phyloP scores from a whole-genome alignment of 2,888 invertebrate genomes.

The Epistrophe eligans region DNA sequence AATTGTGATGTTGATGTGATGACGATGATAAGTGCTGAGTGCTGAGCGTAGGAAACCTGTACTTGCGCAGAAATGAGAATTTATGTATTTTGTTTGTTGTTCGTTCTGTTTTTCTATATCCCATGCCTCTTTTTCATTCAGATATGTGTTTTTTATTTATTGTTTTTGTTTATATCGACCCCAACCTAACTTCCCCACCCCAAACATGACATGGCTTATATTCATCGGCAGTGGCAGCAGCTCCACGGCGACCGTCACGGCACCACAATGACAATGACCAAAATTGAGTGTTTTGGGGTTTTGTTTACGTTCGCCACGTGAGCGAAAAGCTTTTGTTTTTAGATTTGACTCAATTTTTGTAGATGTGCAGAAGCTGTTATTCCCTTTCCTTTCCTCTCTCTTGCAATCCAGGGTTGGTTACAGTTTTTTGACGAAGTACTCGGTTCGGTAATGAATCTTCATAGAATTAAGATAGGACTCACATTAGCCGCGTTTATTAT shows the following conservation, averaged over 20 bases:
- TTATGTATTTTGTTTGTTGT: neutral
- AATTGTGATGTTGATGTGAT: too few relatives aligned
- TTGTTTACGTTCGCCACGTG: conserved; percentile 74
- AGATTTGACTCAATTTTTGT: neutral
- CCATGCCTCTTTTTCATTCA: neutral
- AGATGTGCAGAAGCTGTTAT: too few relatives aligned
- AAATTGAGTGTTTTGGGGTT: conserved; percentile 45
- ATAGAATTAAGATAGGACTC: too few relatives aligned
- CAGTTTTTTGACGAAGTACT: too few relatives aligned
- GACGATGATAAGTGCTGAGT: conserved; percentile 15
- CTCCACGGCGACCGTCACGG: too few relatives aligned
- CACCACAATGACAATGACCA: too few relatives aligned
- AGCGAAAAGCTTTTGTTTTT: conserved; percentile 43
- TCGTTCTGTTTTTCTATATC: neutral
- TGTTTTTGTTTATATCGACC: conserved; percentile 20
- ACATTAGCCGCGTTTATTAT: too few relatives aligned
- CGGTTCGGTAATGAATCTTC: too few relatives aligned
- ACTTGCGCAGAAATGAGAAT: conserved; percentile 59
- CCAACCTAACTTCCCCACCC: neutral
- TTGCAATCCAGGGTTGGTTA: too few relatives aligned
- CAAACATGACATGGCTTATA: too few relatives aligned
- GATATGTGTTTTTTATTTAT: neutral
- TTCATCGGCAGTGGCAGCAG: too few relatives aligned
- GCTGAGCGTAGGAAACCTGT: neutral
- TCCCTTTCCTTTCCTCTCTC: too few relatives aligned